phyloP scores from a whole-genome alignment of 2,888 invertebrate species.

The Hipparchia sbordonii region DNA sequence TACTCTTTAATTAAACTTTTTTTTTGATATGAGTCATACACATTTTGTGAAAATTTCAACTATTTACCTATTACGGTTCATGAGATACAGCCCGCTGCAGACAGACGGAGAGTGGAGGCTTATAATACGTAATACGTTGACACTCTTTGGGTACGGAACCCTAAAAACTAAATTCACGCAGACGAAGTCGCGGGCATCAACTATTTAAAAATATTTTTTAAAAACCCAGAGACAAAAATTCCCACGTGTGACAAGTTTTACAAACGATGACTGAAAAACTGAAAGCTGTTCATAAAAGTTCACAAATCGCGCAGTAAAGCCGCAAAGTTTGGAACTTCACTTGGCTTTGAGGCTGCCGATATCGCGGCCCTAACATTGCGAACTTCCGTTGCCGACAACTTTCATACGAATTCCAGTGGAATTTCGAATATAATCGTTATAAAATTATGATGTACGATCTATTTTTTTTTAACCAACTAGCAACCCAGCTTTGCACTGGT shows the following conservation, averaged over 20 bases:
- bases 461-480: neutral
- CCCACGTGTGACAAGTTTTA: slow-evolving; percentile 19
- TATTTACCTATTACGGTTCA: neutral
- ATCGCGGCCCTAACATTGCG: slow-evolving; percentile 31
- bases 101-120: no score
- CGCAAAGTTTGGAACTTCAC: slow-evolving; percentile 40
- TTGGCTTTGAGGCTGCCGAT: slow-evolving; percentile 37
- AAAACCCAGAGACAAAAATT: slow-evolving; percentile 10
- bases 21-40: no score
- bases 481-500: no score
- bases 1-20: no score
- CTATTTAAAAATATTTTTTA: neutral
- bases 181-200: neutral
- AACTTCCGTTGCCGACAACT: slow-evolving; percentile 49
- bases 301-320: slow-evolving; percentile 41
- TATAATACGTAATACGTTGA: no score
- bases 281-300: slow-evolving; percentile 42
- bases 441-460: slow-evolving; percentile 51
- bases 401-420: slow-evolving; percentile 65
- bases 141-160: no score
- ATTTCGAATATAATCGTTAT: slow-evolving; percentile 40
- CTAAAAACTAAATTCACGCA: neutral
- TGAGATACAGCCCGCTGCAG: no score
- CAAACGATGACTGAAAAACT: slow-evolving; percentile 31
- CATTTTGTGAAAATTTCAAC: neutral